Percentiles rank a stretch among this genome's conserved stretches.
Evolutionary conservation across 2,113 vertebrate genomes (phyloP).

Genomic region (Origma solitaria): DNA sequence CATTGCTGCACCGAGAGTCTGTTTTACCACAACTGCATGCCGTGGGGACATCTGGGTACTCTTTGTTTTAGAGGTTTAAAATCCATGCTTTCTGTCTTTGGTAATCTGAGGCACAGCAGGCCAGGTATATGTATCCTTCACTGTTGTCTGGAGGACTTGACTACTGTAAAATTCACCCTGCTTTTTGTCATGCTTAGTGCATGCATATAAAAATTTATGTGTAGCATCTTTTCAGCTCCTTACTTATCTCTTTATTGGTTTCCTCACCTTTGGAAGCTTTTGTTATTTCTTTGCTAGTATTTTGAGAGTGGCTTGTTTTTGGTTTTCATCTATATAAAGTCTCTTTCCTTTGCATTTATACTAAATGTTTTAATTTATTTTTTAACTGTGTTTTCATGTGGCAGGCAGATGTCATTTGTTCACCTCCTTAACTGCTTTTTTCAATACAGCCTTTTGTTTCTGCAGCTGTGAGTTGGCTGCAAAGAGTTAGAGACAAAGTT

Average conservation of each 20-base stretch:
- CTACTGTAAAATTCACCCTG: background rate
- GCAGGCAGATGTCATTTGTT: background rate
- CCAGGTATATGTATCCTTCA: background rate
- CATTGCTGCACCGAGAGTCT: background rate
- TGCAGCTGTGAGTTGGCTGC: background rate
- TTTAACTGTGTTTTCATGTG: background rate
- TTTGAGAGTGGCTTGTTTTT: background rate
- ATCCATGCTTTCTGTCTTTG: background rate
- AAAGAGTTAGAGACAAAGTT: background rate
- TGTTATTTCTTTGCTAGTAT: background rate
- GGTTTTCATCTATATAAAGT: background rate
- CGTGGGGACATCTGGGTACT: background rate
- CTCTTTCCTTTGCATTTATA: background rate
- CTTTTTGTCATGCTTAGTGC: background rate
- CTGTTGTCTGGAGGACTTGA: background rate
- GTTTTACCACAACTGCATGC: rapidly evolving
- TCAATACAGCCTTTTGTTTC: background rate
- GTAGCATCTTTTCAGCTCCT: background rate
- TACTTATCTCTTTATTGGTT: background rate
- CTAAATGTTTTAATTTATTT: background rate
- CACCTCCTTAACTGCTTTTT: background rate
- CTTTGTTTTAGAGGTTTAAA: background rate
- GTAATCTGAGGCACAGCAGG: background rate
- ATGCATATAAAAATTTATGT: rapidly evolving
- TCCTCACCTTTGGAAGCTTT: background rate